A percentile compares a stretch with the other conserved stretches of the same genome.
phyloP scores from a whole-genome alignment of 2,797 vertebrate genomes.

The Coluber constrictor region DNA sequence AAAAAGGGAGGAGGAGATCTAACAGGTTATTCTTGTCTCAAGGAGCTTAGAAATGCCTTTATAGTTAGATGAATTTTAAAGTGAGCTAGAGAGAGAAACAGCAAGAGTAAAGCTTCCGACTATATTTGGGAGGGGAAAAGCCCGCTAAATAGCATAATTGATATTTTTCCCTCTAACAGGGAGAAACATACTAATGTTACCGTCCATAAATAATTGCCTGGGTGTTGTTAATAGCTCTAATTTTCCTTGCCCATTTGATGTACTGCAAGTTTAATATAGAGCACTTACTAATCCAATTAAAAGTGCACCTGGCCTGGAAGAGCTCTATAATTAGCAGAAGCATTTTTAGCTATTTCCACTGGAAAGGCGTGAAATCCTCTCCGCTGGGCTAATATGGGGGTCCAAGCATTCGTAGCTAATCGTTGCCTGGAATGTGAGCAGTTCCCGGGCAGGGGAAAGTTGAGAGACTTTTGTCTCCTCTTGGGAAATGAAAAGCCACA shows the following conservation, averaged over 20 bases:
- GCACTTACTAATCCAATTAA: slow-evolving; percentile 66
- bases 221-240: slow-evolving; percentile 42
- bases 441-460: slow-evolving; percentile 43
- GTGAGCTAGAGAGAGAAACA: slow-evolving; percentile 4
- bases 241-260: slow-evolving; percentile 52
- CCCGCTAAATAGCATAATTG: slow-evolving; percentile 30
- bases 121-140: not conserved
- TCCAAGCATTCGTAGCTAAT: slow-evolving; percentile 50
- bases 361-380: slow-evolving; percentile 64
- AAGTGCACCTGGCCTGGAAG: slow-evolving; percentile 67
- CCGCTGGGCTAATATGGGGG: slow-evolving; percentile 55
- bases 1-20: not conserved
- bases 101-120: slow-evolving; percentile 9
- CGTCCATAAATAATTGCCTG: slow-evolving; percentile 49
- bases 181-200: slow-evolving; percentile 44
- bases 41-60: not conserved
- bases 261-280: slow-evolving; percentile 51
- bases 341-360: slow-evolving; percentile 58
- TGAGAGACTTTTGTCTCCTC: slow-evolving; percentile 23
- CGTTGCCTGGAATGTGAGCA: slow-evolving; percentile 51
- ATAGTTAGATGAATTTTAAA: not conserved
- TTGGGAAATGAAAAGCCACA: slow-evolving; percentile 17
- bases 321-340: slow-evolving; percentile 61
- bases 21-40: not conserved
- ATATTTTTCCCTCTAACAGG: slow-evolving; percentile 51